phyloP scores from a whole-genome alignment of 2,113 vertebrate species.

The Ascaphus truei region DNA sequence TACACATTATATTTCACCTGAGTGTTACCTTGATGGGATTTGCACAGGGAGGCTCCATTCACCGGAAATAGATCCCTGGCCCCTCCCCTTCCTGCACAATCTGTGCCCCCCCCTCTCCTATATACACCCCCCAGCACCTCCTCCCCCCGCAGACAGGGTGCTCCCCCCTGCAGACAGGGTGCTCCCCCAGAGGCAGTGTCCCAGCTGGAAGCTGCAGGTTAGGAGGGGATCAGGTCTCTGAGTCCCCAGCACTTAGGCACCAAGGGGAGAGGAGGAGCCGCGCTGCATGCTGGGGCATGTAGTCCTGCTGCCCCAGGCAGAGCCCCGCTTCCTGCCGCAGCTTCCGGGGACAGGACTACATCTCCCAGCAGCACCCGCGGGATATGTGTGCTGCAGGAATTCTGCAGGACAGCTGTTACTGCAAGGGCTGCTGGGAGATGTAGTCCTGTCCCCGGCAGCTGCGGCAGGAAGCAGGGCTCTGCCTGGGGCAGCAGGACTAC shows the following conservation, averaged over 20 bases:
- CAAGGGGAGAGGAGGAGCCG: neutral
- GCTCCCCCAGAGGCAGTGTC: too few species aligned
- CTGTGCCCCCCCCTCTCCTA: neutral
- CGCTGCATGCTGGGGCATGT: neutral
- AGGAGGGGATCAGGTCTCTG: too few species aligned
- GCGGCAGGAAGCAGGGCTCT: rapidly evolving
- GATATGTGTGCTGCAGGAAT: too few species aligned
- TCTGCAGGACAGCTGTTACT: neutral
- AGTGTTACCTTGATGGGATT: constrained; percentile 19
- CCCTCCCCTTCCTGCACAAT: neutral
- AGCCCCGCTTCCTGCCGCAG: neutral
- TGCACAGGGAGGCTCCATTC: constrained; percentile 22
- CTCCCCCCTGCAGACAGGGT: neutral
- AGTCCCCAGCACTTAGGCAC: neutral
- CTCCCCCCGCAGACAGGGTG: neutral
- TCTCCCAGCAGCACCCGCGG: neutral
- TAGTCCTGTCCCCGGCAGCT: neutral
- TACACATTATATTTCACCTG: neutral
- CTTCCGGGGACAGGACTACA: neutral
- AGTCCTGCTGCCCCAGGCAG: neutral
- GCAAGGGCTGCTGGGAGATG: neutral
- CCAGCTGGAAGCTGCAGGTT: neutral
- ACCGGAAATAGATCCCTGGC: neutral
- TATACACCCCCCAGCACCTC: too few species aligned
- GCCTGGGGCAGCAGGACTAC: neutral